phyloP scores from a whole-genome alignment of 2,113 vertebrate genomes.

The Clarias macrocephalus region DNA sequence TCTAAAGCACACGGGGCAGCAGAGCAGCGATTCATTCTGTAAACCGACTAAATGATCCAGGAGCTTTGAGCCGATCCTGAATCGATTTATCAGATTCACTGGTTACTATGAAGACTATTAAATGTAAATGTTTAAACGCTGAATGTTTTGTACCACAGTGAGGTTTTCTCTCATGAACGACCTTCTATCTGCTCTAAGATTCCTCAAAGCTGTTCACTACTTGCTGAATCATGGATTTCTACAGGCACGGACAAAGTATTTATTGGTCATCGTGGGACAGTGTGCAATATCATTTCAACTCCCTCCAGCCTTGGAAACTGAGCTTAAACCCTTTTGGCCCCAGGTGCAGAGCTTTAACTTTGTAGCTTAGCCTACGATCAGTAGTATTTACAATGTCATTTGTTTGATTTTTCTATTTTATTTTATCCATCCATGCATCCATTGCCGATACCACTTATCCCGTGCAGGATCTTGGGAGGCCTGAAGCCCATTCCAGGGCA shows the following conservation, averaged over 20 bases:
- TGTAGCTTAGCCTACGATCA: not conserved
- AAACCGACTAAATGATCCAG: not conserved
- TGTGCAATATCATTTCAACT: not conserved
- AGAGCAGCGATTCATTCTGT: not conserved
- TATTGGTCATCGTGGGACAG: not conserved
- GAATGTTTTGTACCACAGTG: not conserved
- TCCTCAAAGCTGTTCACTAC: not conserved
- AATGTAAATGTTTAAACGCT: not conserved
- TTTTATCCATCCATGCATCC: no score
- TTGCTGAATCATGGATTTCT: not conserved
- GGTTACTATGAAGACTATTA: not conserved
- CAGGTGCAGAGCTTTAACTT: not conserved
- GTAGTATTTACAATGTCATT: not conserved
- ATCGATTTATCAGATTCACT: not conserved
- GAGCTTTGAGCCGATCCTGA: not conserved
- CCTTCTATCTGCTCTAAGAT: not conserved
- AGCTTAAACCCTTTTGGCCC: not conserved
- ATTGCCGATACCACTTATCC: no score
- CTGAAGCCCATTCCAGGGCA: no score
- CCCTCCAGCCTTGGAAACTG: constrained; percentile 1
- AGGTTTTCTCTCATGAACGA: not conserved
- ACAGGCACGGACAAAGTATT: not conserved
- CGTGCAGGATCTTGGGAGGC: no score
- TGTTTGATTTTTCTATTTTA: not conserved
- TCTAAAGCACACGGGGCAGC: not conserved